Percentiles rank a stretch among this genome's conserved stretches.
Evolutionary conservation across 2,888 invertebrate genomes (phyloP).

Genomic region (Nezara viridula): DNA sequence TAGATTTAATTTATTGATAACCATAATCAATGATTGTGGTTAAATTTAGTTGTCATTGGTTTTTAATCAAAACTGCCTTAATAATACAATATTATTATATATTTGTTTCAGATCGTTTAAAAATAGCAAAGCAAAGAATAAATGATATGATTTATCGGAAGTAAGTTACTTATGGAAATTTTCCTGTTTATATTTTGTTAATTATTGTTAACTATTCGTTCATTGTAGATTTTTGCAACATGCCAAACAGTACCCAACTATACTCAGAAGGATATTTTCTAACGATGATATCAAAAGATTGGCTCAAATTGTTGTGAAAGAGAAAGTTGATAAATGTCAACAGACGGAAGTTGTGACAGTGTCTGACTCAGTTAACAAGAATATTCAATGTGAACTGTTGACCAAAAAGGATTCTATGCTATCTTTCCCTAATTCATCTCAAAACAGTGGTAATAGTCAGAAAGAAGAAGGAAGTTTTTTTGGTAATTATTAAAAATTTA

Average conservation of each 20-base stretch:
- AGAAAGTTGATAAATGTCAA: constrained; percentile 50
- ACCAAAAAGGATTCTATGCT: background rate
- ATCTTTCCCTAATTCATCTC: background rate
- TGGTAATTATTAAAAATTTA: background rate
- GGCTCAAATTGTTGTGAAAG: constrained; percentile 11
- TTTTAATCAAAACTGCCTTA: too few species aligned
- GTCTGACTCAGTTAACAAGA: background rate
- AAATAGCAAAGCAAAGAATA: background rate
- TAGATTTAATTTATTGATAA: too few species aligned
- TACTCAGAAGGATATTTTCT: constrained; percentile 15
- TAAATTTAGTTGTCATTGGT: too few species aligned
- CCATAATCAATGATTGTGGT: too few species aligned
- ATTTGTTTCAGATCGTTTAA: background rate
- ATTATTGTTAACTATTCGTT: background rate
- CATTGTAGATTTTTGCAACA: constrained; percentile 15
- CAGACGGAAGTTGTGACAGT: background rate
- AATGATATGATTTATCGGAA: background rate
- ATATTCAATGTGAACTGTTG: background rate
- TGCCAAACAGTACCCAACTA: background rate
- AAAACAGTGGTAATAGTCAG: background rate
- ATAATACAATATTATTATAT: too few species aligned
- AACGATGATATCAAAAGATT: constrained; percentile 25
- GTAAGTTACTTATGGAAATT: background rate
- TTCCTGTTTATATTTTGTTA: background rate
- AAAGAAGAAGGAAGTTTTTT: background rate